Conservation (phyloP, 2,113 vertebrate species). For the Cyrtonyx montezumae region DNA sequence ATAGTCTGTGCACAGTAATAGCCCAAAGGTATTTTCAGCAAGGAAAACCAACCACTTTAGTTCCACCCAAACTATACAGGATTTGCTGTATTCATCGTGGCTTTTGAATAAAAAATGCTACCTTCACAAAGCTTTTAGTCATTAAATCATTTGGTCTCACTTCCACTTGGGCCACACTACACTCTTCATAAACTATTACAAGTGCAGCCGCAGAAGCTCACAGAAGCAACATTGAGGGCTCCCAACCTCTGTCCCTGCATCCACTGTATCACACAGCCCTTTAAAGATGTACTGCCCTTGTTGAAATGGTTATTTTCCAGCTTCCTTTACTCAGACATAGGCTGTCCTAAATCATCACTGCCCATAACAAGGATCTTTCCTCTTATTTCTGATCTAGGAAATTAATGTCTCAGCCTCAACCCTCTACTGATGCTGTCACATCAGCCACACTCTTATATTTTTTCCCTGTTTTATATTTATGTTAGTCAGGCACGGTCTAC, state of each 20-base stretch:
- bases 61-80: neutral
- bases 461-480: neutral
- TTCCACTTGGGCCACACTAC: neutral
- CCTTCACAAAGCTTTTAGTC: neutral
- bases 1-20: neutral
- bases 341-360: accelerated
- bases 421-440: neutral
- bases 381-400: neutral
- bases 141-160: neutral
- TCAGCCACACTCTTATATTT: neutral
- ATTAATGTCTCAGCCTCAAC: neutral
- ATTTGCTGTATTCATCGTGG: neutral
- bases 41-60: neutral
- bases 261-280: neutral
- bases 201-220: neutral
- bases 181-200: neutral
- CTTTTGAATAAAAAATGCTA: neutral
- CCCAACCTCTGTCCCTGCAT: accelerated
- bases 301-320: neutral
- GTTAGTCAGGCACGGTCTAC: neutral
- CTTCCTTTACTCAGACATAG: neutral
- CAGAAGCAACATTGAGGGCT: neutral
- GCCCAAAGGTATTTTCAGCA: neutral
- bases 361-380: neutral
- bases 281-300: neutral